Percentiles rank a stretch among this genome's conserved stretches.
phyloP scores from a whole-genome alignment of 2,888 invertebrate species.

The Dicycla oo region DNA sequence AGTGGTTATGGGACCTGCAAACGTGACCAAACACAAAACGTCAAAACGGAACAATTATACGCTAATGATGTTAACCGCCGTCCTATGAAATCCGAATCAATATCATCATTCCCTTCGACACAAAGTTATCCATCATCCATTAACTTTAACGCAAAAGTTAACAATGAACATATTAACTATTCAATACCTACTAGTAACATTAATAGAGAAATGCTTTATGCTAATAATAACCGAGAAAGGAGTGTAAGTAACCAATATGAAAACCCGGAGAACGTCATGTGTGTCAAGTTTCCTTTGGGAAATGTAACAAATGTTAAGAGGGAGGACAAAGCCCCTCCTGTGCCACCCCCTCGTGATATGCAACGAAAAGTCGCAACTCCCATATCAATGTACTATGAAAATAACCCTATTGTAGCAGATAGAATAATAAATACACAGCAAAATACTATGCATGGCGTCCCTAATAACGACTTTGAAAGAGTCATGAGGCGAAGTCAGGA shows the following conservation, averaged over 20 bases:
- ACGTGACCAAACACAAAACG: conserved; percentile 87
- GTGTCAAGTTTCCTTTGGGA: conserved; percentile 89
- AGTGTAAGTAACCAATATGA: conserved; percentile 81
- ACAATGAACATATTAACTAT: conserved; percentile 89
- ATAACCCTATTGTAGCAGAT: conserved; percentile 79
- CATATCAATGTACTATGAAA: conserved; percentile 88
- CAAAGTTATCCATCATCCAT: conserved; percentile 89
- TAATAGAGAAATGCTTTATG: conserved; percentile 81
- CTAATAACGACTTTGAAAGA: conserved; percentile 87
- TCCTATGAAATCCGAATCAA: conserved; percentile 86
- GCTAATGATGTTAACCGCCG: conserved; percentile 79
- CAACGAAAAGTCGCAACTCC: conserved; percentile 90
- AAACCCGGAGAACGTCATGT: conserved; percentile 85
- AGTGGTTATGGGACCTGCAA: conserved; percentile 88
- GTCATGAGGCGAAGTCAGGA: conserved; percentile 88
- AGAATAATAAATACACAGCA: conserved; percentile 75
- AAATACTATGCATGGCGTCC: conserved; percentile 82
- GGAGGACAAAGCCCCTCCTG: conserved; percentile 92
- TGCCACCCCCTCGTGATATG: conserved; percentile 95
- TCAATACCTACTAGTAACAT: conserved; percentile 84
- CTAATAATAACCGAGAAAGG: conserved; percentile 82
- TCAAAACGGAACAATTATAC: conserved; percentile 79
- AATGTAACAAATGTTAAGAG: conserved; percentile 84
- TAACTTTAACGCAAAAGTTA: conserved; percentile 89
- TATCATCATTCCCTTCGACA: conserved; percentile 89